Evolutionary conservation across 1,140 invertebrate genomes (phyloP).

Genomic region (Hylaeus volcanicus): DNA sequence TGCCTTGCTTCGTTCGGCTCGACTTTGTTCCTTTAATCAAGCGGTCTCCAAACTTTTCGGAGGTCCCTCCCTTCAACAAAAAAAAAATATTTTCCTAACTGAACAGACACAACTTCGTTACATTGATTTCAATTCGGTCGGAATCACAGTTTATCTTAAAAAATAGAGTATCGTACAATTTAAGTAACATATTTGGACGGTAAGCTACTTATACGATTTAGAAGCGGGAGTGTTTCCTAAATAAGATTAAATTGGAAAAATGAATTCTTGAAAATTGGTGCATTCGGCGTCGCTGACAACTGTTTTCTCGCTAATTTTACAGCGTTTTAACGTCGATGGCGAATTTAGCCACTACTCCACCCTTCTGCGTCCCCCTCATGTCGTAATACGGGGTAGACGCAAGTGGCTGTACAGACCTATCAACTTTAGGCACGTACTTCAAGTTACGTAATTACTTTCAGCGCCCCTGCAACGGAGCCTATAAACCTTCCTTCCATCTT

Average conservation of each 20-base stretch:
- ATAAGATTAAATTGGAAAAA: too few relatives aligned
- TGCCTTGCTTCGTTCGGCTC: background rate
- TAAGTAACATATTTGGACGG: too few relatives aligned
- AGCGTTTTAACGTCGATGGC: conserved; percentile 45
- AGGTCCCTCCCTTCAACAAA: too few relatives aligned
- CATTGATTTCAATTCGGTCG: too few relatives aligned
- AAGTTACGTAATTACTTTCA: conserved; percentile 69
- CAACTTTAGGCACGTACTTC: conserved; percentile 63
- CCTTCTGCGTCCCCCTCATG: conserved; percentile 26
- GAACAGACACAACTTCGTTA: too few relatives aligned
- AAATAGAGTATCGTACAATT: too few relatives aligned
- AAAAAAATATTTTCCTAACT: too few relatives aligned
- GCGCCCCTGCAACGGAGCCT: conserved; percentile 57
- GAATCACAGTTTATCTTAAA: too few relatives aligned
- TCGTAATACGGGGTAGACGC: conserved; percentile 41
- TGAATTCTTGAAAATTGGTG: too few relatives aligned
- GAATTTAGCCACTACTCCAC: conserved; percentile 40
- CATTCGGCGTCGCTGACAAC: conserved; percentile 1
- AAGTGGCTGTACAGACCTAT: conserved; percentile 57
- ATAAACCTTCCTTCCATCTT: conserved; percentile 54
- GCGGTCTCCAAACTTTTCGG: too few relatives aligned
- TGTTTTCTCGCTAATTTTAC: conserved; percentile 39
- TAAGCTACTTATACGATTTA: too few relatives aligned
- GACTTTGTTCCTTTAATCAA: background rate
- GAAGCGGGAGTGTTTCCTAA: too few relatives aligned